phyloP scores from a whole-genome alignment of 2,797 vertebrate species.

The Catharus ustulatus region DNA sequence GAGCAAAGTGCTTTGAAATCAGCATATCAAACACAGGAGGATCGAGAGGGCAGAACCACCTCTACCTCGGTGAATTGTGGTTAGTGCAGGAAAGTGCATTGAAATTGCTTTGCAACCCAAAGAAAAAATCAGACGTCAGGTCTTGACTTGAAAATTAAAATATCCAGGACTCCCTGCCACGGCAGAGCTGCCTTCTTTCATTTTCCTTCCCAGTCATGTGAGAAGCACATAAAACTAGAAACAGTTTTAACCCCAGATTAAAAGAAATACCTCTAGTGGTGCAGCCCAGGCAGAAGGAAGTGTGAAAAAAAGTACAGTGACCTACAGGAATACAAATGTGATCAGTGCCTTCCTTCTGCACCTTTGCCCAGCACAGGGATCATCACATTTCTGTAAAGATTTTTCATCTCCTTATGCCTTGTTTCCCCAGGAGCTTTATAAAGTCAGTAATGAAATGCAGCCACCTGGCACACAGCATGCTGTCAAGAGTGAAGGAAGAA shows the following conservation, averaged over 20 bases:
- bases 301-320: neutral
- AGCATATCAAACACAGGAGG: neutral
- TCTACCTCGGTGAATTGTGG: neutral
- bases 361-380: neutral
- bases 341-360: neutral
- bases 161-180: neutral
- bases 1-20: neutral
- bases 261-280: neutral
- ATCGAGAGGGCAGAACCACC: neutral
- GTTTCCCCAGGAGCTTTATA: constrained; percentile 15
- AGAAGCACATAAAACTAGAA: neutral
- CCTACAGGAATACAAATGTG: neutral
- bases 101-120: neutral
- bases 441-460: constrained; percentile 16
- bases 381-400: neutral
- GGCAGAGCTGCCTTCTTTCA: neutral
- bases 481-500: neutral
- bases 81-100: neutral
- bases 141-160: neutral
- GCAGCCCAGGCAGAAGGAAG: neutral
- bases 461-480: neutral
- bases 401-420: neutral
- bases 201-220: neutral
- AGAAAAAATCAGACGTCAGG: neutral
- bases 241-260: neutral